phyloP scores from a whole-genome alignment of 2,888 invertebrate species.

The Axea sp. region DNA sequence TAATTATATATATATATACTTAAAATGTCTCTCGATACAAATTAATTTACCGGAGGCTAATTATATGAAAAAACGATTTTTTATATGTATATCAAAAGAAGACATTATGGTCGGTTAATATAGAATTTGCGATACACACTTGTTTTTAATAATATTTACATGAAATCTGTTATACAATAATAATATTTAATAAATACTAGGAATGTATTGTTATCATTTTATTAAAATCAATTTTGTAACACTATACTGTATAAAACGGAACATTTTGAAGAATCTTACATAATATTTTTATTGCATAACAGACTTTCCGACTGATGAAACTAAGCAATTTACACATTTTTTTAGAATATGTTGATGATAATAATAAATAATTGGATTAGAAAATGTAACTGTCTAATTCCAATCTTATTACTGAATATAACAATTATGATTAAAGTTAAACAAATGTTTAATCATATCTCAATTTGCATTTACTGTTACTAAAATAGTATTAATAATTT shows the following conservation, averaged over 20 bases:
- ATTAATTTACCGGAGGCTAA: constrained; percentile 38
- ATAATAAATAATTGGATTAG: no score
- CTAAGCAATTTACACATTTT: no score
- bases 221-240: constrained; percentile 14
- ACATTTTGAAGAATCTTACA: constrained; percentile 1
- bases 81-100: constrained; percentile 8
- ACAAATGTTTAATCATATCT: constrained; percentile 26
- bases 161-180: no score
- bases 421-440: constrained; percentile 22
- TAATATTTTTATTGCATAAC: constrained; percentile 11
- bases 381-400: constrained; percentile 2
- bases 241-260: no score
- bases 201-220: background rate
- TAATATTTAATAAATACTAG: background rate
- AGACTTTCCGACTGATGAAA: constrained; percentile 22
- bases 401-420: constrained; percentile 17
- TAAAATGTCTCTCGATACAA: no score
- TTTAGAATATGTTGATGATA: no score
- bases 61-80: constrained; percentile 21
- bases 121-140: constrained; percentile 26
- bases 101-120: constrained; percentile 23
- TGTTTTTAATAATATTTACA: constrained; percentile 5
- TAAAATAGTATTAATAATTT: constrained; percentile 16
- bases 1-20: no score
- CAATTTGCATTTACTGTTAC: constrained; percentile 22